Percentiles rank a stretch among this genome's conserved stretches.
These are phyloP conservation scores for Fragum sueziense DNA, from an alignment of 2,888 invertebrate species.

Conservation along the genomic window DNA sequence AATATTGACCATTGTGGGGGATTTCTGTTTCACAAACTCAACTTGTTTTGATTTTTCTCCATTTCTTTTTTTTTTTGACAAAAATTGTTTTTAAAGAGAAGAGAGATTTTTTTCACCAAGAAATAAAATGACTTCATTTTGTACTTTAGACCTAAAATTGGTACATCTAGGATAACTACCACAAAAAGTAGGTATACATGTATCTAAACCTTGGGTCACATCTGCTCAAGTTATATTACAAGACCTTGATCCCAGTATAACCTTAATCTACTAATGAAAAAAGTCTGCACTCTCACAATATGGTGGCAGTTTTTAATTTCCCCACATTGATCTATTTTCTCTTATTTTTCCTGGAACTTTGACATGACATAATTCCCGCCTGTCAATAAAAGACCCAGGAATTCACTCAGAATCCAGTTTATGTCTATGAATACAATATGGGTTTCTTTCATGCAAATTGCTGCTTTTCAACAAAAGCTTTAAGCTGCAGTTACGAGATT, in stretches of 20 bases:
- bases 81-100: too few species aligned
- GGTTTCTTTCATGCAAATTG: conserved; percentile 1
- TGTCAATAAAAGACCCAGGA: conserved; percentile 8
- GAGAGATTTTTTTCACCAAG: too few species aligned
- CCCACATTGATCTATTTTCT: conserved; percentile 9
- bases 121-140: too few species aligned
- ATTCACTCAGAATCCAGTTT: conserved; percentile 1
- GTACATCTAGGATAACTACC: too few species aligned
- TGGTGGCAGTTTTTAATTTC: conserved; percentile 3
- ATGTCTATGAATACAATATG: conserved; percentile 14
- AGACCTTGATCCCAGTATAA: background rate
- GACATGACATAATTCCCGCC: conserved; percentile 13
- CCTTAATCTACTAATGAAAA: background rate
- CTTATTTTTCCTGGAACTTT: conserved; percentile 5
- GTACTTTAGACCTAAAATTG: too few species aligned
- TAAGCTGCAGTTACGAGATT: too few species aligned
- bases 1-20: too few species aligned
- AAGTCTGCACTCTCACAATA: background rate
- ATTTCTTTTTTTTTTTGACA: too few species aligned
- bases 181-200: too few species aligned
- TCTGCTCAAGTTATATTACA: background rate
- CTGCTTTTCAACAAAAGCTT: too few species aligned
- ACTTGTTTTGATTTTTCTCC: too few species aligned
- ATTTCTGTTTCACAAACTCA: too few species aligned
- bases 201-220: background rate